phyloP scores from a whole-genome alignment of 2,113 vertebrate genomes.

The Pseudonaja textilis region DNA sequence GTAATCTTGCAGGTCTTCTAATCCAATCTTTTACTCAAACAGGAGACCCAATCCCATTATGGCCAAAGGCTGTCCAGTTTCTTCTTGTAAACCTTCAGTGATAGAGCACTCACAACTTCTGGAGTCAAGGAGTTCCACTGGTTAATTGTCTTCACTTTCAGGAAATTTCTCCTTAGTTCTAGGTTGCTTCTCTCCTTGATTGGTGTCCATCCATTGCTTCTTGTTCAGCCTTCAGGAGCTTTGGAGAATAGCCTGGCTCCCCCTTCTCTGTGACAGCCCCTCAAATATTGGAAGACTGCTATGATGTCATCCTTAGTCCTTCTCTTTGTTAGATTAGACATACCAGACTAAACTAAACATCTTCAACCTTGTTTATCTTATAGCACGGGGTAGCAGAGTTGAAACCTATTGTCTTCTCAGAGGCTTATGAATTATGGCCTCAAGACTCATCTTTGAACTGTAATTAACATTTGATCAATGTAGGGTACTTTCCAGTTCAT shows the following conservation, averaged over 20 bases:
- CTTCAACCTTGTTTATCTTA: background rate
- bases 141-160: fast-evolving
- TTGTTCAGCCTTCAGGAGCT: background rate
- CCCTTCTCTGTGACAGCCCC: background rate
- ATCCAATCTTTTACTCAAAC: too few species aligned
- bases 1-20: too few species aligned
- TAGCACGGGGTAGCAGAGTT: background rate
- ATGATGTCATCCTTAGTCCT: background rate
- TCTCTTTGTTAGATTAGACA: background rate
- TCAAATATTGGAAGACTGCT: background rate
- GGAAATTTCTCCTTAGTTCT: background rate
- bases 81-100: background rate
- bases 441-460: background rate
- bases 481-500: background rate
- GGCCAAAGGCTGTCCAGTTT: background rate
- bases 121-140: fast-evolving
- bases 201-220: background rate
- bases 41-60: background rate
- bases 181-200: background rate
- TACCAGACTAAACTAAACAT: background rate
- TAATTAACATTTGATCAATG: background rate
- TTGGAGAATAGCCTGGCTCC: background rate
- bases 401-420: background rate
- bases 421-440: background rate
- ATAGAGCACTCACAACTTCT: background rate